These are phyloP conservation scores for Apostichopus japonicus DNA, from an alignment of 35 echinoderm and acorn worm species.

Conservation along the genomic window DNA sequence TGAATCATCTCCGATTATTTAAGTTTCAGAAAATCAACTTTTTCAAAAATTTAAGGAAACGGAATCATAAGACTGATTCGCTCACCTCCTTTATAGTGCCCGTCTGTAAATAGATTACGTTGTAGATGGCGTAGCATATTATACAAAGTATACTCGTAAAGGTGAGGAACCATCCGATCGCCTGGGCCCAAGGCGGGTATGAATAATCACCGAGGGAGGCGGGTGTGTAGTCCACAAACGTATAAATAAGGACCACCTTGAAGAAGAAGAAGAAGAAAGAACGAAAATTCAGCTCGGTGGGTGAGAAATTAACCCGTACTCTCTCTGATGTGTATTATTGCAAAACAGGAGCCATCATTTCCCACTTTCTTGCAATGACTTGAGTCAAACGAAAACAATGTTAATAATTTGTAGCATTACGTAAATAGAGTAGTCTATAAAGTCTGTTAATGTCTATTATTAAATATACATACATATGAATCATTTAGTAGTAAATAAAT, in stretches of 20 bases:
- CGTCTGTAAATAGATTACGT: not conserved
- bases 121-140: constrained; percentile 33
- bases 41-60: too few species aligned
- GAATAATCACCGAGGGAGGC: constrained; percentile 65
- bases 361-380: too few species aligned
- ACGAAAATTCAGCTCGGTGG: not conserved
- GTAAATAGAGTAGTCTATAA: too few species aligned
- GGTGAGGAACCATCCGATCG: constrained; percentile 63
- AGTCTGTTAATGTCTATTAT: too few species aligned
- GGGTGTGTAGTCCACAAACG: constrained; percentile 64
- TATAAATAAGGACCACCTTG: constrained; percentile 58
- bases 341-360: too few species aligned
- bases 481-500: too few species aligned
- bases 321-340: too few species aligned
- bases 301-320: not conserved
- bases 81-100: constrained; percentile 53
- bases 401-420: too few species aligned
- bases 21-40: too few species aligned
- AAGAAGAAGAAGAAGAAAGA: constrained; percentile 6
- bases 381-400: too few species aligned
- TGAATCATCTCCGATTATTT: not conserved
- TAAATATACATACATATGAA: too few species aligned
- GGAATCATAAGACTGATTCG: too few species aligned
- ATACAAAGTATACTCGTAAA: constrained; percentile 34
- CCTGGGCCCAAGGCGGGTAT: constrained; percentile 73